Base-by-base conservation (phyloP, 2,888 invertebrate species). In the Hetaerina titia region DNA sequence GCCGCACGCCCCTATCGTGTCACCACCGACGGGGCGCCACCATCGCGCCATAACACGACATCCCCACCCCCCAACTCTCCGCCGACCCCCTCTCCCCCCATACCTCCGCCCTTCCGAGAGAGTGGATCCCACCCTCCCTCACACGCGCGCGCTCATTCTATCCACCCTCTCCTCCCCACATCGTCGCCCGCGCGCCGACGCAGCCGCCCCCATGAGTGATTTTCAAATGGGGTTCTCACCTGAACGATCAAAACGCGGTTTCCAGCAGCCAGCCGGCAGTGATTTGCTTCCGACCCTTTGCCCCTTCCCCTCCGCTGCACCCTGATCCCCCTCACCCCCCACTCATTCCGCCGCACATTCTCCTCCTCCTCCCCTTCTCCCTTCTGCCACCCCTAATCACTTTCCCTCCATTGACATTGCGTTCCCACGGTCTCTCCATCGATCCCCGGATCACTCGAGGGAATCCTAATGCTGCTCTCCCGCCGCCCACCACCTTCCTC, bases 211-310 rank as follows among this genome's bases (percentile, higher is more conserved):
- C 56, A 31, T 56, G 92, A 92, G 69, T 69, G 92, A 89, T 89
- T 89, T 89, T 89, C 57, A 92, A 92, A 92, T 92, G 92, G 92
- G 69, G 64, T 92, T 92, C 92, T 92, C 81, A 92, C 92, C 92
- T 92, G 92, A 92, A 45, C 92, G 92, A 92, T 92, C 92, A 92
- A 92, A 92, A 92, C 92, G 92, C 92, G 45, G 64, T n/a, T 64
- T 64, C 69, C 31, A 56, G 56, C 92, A 92, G 69, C 64, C 92
- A 92, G 92, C 92, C 92, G 81, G 81, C 69, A 69, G 92, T 69
- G 92, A 92, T 92, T 92, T 69, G 69, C 69, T 92, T 92, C 69
- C 92, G 92, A 92, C 92, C 92, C 92, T 69, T 45, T 45, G 63
- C 90, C 63, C 90, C 63, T n/a, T 90, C 56, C 92, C 17, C 64